Conservation (phyloP, 2,113 vertebrate genomes). For the Pseudois nayaur region DNA sequence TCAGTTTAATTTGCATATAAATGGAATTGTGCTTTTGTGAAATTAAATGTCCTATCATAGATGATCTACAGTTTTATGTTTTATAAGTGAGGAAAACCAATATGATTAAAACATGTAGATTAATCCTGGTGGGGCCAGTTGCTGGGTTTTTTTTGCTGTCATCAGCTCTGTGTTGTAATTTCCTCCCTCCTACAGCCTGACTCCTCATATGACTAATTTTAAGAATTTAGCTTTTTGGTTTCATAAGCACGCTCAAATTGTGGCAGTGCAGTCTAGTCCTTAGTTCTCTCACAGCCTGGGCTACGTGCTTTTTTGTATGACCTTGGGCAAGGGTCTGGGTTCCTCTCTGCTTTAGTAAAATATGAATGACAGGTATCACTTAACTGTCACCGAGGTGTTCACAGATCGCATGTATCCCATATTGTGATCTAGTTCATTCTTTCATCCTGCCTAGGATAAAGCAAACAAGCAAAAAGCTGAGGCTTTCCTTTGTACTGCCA, state of each 20-base stretch:
- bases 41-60: neutral
- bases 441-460: constrained; percentile 12
- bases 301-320: constrained; percentile 35
- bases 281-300: neutral
- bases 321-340: constrained; percentile 33
- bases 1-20: neutral
- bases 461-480: constrained; percentile 28
- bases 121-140: neutral
- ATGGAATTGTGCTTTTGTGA: neutral
- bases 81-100: constrained; percentile 3
- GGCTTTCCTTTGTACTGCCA: constrained; percentile 66
- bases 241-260: constrained; percentile 46
- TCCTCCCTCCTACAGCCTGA: neutral
- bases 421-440: constrained; percentile 9
- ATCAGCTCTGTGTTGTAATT: constrained; percentile 31
- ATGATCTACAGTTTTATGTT: neutral
- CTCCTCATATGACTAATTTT: constrained; percentile 49
- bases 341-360: constrained; percentile 6
- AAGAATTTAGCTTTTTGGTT: constrained; percentile 50
- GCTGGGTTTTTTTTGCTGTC: constrained; percentile 56
- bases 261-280: neutral
- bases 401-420: neutral
- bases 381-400: constrained; percentile 9
- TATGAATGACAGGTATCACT: neutral
- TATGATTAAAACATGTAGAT: neutral